Evolutionary conservation across 2,113 vertebrate species (phyloP).

Genomic region (Hemibagrus wyckioides): DNA sequence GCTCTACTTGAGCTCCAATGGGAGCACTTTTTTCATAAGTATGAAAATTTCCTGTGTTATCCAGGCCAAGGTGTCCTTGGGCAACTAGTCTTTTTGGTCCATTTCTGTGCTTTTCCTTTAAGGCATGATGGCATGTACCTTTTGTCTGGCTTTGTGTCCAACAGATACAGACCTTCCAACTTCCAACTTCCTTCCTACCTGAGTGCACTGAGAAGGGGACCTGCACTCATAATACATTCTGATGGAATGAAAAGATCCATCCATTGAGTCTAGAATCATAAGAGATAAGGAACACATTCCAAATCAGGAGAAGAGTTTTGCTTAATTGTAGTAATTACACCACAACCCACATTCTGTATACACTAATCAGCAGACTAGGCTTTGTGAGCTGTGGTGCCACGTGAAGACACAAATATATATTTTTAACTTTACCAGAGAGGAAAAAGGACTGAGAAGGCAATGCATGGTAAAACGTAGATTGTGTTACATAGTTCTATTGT

Average conservation of each 20-base stretch:
- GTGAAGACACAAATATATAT: not conserved
- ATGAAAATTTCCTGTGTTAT: not conserved
- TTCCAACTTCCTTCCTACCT: too few species aligned
- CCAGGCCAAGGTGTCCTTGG: not conserved
- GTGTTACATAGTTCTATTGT: not conserved
- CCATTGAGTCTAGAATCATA: not conserved
- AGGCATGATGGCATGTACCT: not conserved
- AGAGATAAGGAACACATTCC: not conserved
- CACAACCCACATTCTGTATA: slow-evolving; percentile 10
- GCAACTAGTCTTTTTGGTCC: not conserved
- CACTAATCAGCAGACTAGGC: not conserved
- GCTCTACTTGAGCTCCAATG: not conserved
- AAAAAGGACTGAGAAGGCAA: not conserved
- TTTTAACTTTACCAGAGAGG: not conserved
- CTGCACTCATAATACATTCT: not conserved
- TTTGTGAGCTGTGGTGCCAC: not conserved
- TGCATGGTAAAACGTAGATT: not conserved
- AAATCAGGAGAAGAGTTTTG: slow-evolving; percentile 1
- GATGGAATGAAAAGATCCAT: not conserved
- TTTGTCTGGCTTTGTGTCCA: not conserved
- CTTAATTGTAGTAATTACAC: slow-evolving; percentile 23
- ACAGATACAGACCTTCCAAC: not conserved
- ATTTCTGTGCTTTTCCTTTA: not conserved
- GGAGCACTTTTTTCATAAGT: not conserved
- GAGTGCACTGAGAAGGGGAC: too few species aligned